Conservation (phyloP, 2,888 invertebrate species). For the Microdon myrmicae region DNA sequence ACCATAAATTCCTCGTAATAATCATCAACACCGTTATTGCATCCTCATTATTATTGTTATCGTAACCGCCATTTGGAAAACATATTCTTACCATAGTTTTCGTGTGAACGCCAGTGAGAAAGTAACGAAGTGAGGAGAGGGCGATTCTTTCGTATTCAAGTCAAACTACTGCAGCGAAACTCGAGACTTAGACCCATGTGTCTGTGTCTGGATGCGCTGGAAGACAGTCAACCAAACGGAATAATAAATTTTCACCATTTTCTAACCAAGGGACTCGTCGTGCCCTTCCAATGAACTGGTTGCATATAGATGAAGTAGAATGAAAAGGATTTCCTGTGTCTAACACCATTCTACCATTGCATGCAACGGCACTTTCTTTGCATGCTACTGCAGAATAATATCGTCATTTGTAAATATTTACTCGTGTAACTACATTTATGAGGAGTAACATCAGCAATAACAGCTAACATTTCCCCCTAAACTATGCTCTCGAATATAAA, state of each 20-base stretch:
- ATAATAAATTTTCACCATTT: constrained; percentile 47
- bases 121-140: constrained; percentile 15
- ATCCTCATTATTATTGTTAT: constrained; percentile 36
- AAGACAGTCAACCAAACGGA: constrained; percentile 51
- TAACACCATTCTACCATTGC: constrained; percentile 35
- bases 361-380: constrained; percentile 26
- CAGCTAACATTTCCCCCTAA: no score
- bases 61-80: constrained; percentile 41
- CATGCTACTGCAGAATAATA: constrained; percentile 47
- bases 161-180: constrained; percentile 40
- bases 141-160: constrained; percentile 26
- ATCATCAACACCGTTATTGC: constrained; percentile 3
- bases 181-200: constrained; percentile 42
- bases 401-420: constrained; percentile 51
- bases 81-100: constrained; percentile 18
- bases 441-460: constrained; percentile 39
- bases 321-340: no score
- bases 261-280: constrained; percentile 20
- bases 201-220: constrained; percentile 39
- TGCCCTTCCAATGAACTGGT: no score
- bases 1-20: no score
- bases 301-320: no score
- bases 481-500: no score
- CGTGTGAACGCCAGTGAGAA: no score
- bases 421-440: constrained; percentile 51